These are phyloP conservation scores for Tortrix viridana DNA, from an alignment of 2,888 invertebrate genomes.

Conservation along the genomic window DNA sequence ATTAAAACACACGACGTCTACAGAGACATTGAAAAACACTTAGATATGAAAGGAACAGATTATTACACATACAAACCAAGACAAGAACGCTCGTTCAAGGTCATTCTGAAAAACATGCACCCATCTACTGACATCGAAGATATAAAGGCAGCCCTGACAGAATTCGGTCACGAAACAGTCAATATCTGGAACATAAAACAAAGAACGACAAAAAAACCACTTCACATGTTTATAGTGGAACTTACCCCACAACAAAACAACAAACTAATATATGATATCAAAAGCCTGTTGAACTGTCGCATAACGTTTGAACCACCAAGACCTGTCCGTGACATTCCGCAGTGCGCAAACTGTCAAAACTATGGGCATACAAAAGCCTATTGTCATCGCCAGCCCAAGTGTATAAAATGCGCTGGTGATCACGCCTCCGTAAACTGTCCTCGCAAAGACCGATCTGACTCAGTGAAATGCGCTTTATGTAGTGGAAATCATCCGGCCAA, in stretches of 20 bases:
- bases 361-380: conserved; percentile 23
- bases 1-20: conserved; percentile 26
- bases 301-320: conserved; percentile 15
- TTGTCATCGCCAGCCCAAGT: conserved; percentile 16
- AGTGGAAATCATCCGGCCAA: conserved; percentile 30
- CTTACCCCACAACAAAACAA: conserved; percentile 3
- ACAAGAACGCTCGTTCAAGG: conserved; percentile 33
- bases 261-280: conserved; percentile 23
- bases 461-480: conserved; percentile 26
- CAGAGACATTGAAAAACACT: conserved; percentile 23
- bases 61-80: conserved; percentile 39
- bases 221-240: conserved; percentile 20
- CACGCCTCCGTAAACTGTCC: conserved; percentile 16
- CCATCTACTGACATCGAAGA: conserved; percentile 35
- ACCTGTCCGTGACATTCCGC: conserved; percentile 19
- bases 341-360: conserved; percentile 11
- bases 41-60: conserved; percentile 34
- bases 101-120: conserved; percentile 38
- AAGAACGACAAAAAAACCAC: conserved; percentile 25
- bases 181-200: conserved; percentile 37
- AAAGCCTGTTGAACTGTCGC: conserved; percentile 26
- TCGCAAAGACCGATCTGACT: conserved; percentile 17
- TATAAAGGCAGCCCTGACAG: conserved; percentile 30
- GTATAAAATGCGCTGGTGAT: conserved; percentile 21
- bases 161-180: conserved; percentile 11